Evolutionary conservation across 2,888 invertebrate species (phyloP).

Genomic region (Cephus pygmeus): DNA sequence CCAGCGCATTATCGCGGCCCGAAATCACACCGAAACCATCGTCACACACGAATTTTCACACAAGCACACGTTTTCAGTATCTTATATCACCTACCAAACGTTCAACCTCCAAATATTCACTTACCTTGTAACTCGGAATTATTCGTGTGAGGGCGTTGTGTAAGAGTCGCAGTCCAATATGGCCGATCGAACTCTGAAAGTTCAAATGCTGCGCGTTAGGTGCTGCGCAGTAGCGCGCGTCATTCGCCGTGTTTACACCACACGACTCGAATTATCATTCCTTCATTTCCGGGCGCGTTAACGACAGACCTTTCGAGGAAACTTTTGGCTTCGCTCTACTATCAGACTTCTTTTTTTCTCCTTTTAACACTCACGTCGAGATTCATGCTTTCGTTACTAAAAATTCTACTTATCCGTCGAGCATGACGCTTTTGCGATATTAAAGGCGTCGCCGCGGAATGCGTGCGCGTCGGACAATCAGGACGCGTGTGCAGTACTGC

Average conservation of each 20-base stretch:
- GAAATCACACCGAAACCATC: conserved; percentile 17
- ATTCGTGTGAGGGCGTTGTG: conserved; percentile 73
- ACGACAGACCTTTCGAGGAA: not conserved
- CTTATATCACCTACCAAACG: conserved; percentile 8
- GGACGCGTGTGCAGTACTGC: conserved; percentile 23
- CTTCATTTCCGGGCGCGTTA: conserved; percentile 28
- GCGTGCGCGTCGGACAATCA: conserved; percentile 15
- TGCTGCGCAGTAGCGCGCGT: conserved; percentile 46
- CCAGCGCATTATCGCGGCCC: conserved; percentile 24
- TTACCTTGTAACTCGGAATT: conserved; percentile 67
- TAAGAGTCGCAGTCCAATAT: conserved; percentile 66
- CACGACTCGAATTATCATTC: conserved; percentile 26
- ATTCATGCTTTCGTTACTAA: not conserved
- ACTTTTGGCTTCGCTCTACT: not conserved
- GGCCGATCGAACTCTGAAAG: conserved; percentile 54
- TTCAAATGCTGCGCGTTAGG: conserved; percentile 57
- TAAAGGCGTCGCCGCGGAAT: not conserved
- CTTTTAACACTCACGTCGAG: not conserved
- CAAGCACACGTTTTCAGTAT: not conserved
- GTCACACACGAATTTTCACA: conserved; percentile 26
- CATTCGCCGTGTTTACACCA: conserved; percentile 43
- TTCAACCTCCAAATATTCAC: conserved; percentile 41
- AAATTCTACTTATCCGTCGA: conserved; percentile 6
- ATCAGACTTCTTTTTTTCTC: not conserved
- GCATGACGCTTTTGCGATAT: conserved; percentile 17